Evolutionary conservation across 2,797 vertebrate species (phyloP).

Genomic region (Scomberomorus guttatus): DNA sequence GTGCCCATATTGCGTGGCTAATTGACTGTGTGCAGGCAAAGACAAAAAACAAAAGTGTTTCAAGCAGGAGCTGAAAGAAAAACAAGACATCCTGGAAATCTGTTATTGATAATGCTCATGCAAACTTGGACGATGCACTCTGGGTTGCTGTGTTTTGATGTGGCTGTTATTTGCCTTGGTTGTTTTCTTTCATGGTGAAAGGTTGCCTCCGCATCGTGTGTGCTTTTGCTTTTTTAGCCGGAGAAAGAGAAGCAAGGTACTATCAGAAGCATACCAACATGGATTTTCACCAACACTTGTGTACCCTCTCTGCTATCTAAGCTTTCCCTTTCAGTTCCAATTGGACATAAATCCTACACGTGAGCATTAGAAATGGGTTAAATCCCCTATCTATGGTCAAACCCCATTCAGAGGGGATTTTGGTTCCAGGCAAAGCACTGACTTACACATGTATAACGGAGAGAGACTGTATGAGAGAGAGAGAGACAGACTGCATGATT

Average conservation of each 20-base stretch:
- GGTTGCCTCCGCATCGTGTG: conserved; percentile 7
- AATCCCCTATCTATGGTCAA: conserved; percentile 65
- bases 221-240: conserved; percentile 17
- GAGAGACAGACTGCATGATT: conserved; percentile 50
- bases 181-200: conserved; percentile 14
- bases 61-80: conserved; percentile 17
- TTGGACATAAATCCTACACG: conserved; percentile 65
- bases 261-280: conserved; percentile 45
- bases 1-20: conserved; percentile 63
- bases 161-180: neutral
- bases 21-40: conserved; percentile 60
- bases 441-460: conserved; percentile 64
- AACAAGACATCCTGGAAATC: conserved; percentile 33
- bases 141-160: neutral
- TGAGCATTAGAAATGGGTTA: conserved; percentile 67
- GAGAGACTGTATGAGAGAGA: conserved; percentile 37
- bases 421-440: conserved; percentile 66
- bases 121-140: neutral
- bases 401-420: conserved; percentile 71
- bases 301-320: conserved; percentile 47
- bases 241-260: conserved; percentile 26
- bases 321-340: conserved; percentile 66
- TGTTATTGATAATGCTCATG: conserved; percentile 9
- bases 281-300: conserved; percentile 57
- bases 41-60: conserved; percentile 29